A percentile compares a stretch with the other conserved stretches of the same genome.
phyloP scores from a whole-genome alignment of 2,113 vertebrate genomes.

The Anhinga anhinga region DNA sequence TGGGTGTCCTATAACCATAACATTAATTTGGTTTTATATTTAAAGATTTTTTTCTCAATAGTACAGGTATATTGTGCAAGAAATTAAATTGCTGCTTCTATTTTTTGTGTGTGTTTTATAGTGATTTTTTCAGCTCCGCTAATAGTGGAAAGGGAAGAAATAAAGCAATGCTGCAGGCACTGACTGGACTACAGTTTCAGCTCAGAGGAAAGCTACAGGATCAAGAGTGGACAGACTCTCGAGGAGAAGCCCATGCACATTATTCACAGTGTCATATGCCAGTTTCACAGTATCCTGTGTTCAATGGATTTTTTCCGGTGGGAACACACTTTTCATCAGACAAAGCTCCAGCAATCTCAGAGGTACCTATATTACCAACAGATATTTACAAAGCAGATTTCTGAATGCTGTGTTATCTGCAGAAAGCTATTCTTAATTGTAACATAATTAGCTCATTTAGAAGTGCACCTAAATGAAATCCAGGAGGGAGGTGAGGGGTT shows the following conservation, averaged over 20 bases:
- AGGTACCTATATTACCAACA: conserved; percentile 66
- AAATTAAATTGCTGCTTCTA: conserved; percentile 55
- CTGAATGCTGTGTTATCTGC: neutral
- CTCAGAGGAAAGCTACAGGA: conserved; percentile 62
- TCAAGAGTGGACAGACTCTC: conserved; percentile 45
- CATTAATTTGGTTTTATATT: conserved; percentile 53
- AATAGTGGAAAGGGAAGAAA: conserved; percentile 47
- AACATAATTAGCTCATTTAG: neutral
- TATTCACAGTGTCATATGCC: conserved; percentile 21
- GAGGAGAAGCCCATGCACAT: conserved; percentile 21
- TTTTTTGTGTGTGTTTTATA: conserved; percentile 67
- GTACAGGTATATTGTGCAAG: conserved; percentile 12
- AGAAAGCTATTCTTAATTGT: neutral
- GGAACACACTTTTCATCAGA: conserved; percentile 48
- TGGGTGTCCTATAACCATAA: conserved; percentile 49
- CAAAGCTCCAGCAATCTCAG: conserved; percentile 49
- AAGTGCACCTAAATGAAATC: neutral
- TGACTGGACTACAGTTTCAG: conserved; percentile 57
- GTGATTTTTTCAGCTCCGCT: conserved; percentile 31
- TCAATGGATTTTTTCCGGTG: conserved; percentile 56
- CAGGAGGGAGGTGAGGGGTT: neutral
- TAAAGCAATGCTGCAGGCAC: conserved; percentile 74
- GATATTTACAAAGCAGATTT: conserved; percentile 29
- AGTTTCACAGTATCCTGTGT: conserved; percentile 40
- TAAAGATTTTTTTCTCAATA: neutral